Percentiles rank a stretch among this genome's conserved stretches.
Evolutionary conservation across 2,113 vertebrate genomes (phyloP).

Genomic region (Promerops cafer): DNA sequence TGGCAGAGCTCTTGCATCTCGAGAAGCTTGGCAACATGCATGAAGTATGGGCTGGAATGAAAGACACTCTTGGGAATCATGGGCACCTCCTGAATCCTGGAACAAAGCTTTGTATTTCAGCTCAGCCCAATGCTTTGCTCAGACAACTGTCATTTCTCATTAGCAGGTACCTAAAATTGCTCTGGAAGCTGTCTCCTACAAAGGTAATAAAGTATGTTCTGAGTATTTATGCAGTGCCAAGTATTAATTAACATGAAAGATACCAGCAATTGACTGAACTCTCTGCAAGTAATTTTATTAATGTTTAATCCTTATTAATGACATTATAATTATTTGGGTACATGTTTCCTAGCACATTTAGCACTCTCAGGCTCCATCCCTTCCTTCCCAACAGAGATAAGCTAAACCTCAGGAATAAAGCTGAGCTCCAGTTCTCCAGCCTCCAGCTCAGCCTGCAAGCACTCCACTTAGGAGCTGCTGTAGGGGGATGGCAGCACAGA

Average conservation of each 20-base stretch:
- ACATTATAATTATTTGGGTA: not conserved
- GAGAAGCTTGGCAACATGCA: not conserved
- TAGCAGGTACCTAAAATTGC: not conserved
- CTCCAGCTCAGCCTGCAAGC: not conserved
- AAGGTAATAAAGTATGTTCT: not conserved
- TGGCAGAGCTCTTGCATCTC: not conserved
- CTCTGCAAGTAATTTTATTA: slow-evolving; percentile 23
- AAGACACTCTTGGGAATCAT: not conserved
- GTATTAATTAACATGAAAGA: slow-evolving; percentile 27
- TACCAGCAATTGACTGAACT: not conserved
- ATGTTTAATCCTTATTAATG: slow-evolving; percentile 26
- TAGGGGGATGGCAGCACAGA: not conserved
- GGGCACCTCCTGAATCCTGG: not conserved
- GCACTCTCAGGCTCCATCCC: not conserved
- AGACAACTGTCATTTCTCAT: not conserved
- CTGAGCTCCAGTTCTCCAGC: not conserved
- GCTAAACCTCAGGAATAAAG: not conserved
- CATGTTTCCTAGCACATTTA: not conserved
- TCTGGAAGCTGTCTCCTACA: not conserved
- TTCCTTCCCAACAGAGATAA: not conserved
- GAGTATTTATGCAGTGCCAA: not conserved
- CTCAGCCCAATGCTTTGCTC: not conserved
- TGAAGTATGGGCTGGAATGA: not conserved
- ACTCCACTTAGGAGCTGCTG: not conserved
- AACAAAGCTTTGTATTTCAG: not conserved